These are phyloP conservation scores for Mus pahari DNA, from an alignment of 2,113 vertebrate species.

Conservation along the genomic window DNA sequence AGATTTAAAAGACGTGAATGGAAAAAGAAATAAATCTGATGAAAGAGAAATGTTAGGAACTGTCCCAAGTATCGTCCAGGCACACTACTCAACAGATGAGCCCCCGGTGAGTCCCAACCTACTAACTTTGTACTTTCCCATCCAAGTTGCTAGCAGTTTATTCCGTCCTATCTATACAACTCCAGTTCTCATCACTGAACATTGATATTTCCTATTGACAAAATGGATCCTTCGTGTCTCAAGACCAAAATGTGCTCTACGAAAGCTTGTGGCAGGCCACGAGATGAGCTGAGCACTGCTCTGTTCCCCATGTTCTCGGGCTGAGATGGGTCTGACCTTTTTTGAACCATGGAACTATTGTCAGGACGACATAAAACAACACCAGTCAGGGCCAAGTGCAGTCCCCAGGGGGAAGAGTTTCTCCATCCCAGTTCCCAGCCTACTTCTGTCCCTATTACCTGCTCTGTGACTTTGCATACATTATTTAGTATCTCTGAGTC, in stretches of 20 bases:
- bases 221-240: not conserved
- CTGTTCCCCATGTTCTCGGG: not conserved
- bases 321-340: not conserved
- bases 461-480: not conserved
- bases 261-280: not conserved
- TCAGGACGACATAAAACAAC: not conserved
- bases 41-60: not conserved
- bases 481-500: constrained; percentile 30
- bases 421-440: not conserved
- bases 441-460: not conserved
- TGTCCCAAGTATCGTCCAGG: not conserved
- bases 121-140: not conserved
- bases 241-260: constrained; percentile 1
- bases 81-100: not conserved
- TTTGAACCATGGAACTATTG: not conserved
- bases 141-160: not conserved
- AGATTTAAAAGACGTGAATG: not conserved
- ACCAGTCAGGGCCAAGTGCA: not conserved
- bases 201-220: not conserved
- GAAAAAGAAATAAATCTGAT: not conserved
- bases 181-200: not conserved
- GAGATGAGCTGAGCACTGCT: not conserved
- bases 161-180: not conserved
- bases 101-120: not conserved
- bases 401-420: not conserved